Evolutionary conservation across 2,888 invertebrate species (phyloP), one percentile per base, ranked within the genome.

Genomic region (Oligia fasciuncula): DNA sequence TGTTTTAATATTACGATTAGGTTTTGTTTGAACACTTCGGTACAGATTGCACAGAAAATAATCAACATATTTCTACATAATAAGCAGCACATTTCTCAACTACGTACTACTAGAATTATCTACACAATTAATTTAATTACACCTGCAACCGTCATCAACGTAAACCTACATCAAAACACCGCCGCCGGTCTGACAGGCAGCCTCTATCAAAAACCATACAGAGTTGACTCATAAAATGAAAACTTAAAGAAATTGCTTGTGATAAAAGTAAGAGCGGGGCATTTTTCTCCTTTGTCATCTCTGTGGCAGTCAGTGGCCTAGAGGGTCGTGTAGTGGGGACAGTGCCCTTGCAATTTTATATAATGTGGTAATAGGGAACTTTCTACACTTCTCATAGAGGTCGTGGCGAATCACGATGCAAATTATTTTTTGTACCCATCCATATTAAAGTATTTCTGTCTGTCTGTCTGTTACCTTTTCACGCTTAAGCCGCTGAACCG

Each of bases 281-380:
- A 81, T 85, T 86, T 87, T 88, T 89, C 85, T 85, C 84, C 85
- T 89, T 89, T 90, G 91, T 91, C 89, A 88, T 87, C 79, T 83
- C 70, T 85, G 82, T 85, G 86, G 88, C 13, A 49, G 63, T 65
- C 13, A 49, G 63, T 65, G 43, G 73, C 46, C 35, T 71, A 78
- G 69, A 79, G 68, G 77, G 76, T 69, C 51, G 40, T 63, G 46
- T 51, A 72, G 73, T 60, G 67, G n/a, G 75, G 67, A 69, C 69
- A 67, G 68, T 65, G 46, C 23, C 69, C 65, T 69, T 69, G 57
- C 74, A 76, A 63, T 81, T 76, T 49, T 19, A 67, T 17, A 35
- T n/a, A 19, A 70, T 63, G 14, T 63, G n/a, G 46, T 63, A 13
- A 63, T 46, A 9, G 65, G 40, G 6, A 69, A 65, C 14, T 57